Evolutionary conservation across 2,797 vertebrate genomes (phyloP).

Genomic region (Sebastes itinus): DNA sequence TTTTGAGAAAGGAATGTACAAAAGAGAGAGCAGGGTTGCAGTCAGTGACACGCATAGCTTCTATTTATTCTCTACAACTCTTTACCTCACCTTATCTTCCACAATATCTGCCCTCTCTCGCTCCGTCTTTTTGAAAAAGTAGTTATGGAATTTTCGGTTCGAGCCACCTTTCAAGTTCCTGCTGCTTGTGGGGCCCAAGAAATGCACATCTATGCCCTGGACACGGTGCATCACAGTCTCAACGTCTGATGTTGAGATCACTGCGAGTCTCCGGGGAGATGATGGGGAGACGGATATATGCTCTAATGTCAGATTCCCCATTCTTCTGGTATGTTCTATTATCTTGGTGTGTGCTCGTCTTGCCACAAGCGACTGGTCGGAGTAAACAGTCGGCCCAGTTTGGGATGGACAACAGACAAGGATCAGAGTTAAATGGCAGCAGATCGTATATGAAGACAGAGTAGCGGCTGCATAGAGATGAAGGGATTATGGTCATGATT

Average conservation of each 20-base stretch:
- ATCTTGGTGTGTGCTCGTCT: conserved; percentile 7
- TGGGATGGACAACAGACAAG: conserved; percentile 13
- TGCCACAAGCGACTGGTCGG: neutral
- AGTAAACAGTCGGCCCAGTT: conserved; percentile 28
- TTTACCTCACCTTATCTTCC: neutral
- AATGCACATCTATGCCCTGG: neutral
- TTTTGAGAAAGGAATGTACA: neutral
- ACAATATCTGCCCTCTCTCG: neutral
- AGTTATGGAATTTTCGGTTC: neutral
- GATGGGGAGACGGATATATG: neutral
- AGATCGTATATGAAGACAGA: conserved; percentile 19
- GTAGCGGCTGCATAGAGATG: conserved; percentile 39
- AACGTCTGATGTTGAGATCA: conserved; percentile 21
- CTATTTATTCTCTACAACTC: neutral
- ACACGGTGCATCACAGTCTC: neutral
- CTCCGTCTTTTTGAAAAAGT: neutral
- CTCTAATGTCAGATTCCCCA: conserved; percentile 34
- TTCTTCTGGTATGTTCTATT: conserved; percentile 14
- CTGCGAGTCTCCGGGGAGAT: neutral
- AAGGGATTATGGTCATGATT: conserved; percentile 54
- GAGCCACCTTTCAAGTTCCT: conserved; percentile 1
- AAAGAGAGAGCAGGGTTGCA: neutral
- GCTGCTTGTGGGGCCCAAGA: neutral
- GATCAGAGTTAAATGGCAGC: conserved; percentile 37
- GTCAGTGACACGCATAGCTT: neutral